Conservation (phyloP, 2,888 invertebrate genomes). For the Idaea aversata region DNA sequence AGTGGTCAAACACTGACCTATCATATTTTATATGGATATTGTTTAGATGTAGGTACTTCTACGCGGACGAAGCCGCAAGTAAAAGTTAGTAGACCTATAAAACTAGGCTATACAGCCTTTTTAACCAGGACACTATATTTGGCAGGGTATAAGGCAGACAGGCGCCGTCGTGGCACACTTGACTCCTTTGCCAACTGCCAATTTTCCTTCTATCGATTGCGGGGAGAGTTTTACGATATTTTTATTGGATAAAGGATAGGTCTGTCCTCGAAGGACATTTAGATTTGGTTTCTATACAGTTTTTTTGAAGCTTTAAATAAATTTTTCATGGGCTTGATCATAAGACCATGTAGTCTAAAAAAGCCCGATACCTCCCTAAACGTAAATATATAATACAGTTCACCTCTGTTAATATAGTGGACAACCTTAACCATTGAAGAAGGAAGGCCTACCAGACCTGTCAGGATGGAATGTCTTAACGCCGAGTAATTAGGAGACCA, state of each 20-base stretch:
- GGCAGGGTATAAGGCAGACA: constrained; percentile 44
- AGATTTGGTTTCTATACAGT: constrained; percentile 4
- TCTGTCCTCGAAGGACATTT: not conserved
- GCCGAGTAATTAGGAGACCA: too few relatives aligned
- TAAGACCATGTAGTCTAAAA: too few relatives aligned
- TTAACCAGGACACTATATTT: constrained; percentile 48
- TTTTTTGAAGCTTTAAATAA: constrained; percentile 9
- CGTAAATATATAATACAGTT: too few relatives aligned
- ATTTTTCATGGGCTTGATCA: too few relatives aligned
- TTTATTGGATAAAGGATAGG: constrained; percentile 6
- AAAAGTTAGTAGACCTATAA: not conserved
- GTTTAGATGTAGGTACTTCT: too few relatives aligned
- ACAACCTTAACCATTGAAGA: too few relatives aligned
- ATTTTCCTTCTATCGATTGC: constrained; percentile 35
- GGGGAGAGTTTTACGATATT: constrained; percentile 26
- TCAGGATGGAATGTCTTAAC: too few relatives aligned
- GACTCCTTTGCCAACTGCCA: constrained; percentile 54
- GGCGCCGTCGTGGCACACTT: constrained; percentile 59
- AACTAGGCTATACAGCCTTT: constrained; percentile 16
- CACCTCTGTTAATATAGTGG: too few relatives aligned
- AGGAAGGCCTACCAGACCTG: too few relatives aligned
- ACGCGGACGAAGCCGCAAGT: not conserved
- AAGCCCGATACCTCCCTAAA: too few relatives aligned
- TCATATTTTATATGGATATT: too few relatives aligned
- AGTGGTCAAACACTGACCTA: too few relatives aligned